Evolutionary conservation across 2,797 vertebrate genomes (phyloP).

Genomic region (Lophura swinhoii): DNA sequence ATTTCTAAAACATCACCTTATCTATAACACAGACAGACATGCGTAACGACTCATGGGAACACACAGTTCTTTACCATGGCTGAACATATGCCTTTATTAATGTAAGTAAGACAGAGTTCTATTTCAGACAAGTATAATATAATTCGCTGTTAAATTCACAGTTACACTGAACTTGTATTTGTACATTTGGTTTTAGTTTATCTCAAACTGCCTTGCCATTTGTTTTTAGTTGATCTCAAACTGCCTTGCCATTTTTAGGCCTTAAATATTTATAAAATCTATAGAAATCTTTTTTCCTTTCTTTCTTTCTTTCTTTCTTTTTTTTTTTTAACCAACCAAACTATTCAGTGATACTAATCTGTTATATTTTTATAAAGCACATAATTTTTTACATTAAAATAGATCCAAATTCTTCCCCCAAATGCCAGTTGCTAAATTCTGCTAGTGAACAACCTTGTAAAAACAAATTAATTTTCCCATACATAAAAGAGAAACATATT

Average conservation of each 20-base stretch:
- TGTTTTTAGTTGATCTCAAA: constrained; percentile 41
- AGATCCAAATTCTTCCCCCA: not conserved
- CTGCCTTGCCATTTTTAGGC: constrained; percentile 32
- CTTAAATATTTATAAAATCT: constrained; percentile 51
- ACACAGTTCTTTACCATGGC: not conserved
- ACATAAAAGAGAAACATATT: not conserved
- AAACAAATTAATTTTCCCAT: not conserved
- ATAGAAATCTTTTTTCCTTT: not conserved
- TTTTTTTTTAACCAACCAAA: not conserved
- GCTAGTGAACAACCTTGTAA: not conserved
- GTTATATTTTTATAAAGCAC: not conserved
- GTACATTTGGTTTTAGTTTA: constrained; percentile 65
- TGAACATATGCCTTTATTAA: constrained; percentile 12
- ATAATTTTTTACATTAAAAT: not conserved
- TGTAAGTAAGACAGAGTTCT: constrained; percentile 9
- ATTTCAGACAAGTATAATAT: constrained; percentile 24
- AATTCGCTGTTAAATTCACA: constrained; percentile 40
- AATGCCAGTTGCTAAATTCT: not conserved
- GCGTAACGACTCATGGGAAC: not conserved
- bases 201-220: constrained; percentile 18
- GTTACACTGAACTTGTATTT: constrained; percentile 25
- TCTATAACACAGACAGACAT: not conserved
- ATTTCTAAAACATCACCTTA: not conserved
- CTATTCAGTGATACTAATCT: not conserved
- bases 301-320: not conserved